A percentile compares a stretch with the other conserved stretches of the same genome.
These are phyloP conservation scores for Schizaphis graminum DNA, from an alignment of 2,888 invertebrate species.

Conservation along the genomic window DNA sequence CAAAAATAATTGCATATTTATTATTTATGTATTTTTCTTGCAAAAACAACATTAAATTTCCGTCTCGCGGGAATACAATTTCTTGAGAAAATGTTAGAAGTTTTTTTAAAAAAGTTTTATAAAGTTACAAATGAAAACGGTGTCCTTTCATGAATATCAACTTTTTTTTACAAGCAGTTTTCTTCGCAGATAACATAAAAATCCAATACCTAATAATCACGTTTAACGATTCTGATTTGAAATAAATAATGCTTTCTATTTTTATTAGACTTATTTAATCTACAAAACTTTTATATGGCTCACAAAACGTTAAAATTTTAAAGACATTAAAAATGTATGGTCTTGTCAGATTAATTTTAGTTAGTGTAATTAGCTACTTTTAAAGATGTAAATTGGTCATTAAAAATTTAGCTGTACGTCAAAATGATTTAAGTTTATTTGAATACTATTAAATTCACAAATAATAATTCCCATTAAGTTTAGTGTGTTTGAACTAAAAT, in stretches of 20 bases:
- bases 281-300: constrained; percentile 1
- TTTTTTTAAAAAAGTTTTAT: constrained; percentile 51
- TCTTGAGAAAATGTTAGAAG: constrained; percentile 28
- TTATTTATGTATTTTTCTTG: constrained; percentile 50
- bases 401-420: not conserved
- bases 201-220: constrained; percentile 37
- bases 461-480: not conserved
- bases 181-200: constrained; percentile 5
- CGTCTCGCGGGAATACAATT: constrained; percentile 32
- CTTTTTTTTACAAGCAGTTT: constrained; percentile 50
- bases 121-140: constrained; percentile 56
- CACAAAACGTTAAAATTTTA: constrained; percentile 22
- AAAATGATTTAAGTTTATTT: constrained; percentile 29
- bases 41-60: constrained; percentile 37
- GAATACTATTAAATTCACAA: not conserved
- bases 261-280: constrained; percentile 33
- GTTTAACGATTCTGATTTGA: constrained; percentile 44
- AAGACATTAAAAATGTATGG: constrained; percentile 13
- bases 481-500: not conserved
- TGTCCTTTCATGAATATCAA: constrained; percentile 23
- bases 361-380: not conserved
- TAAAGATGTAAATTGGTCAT: constrained; percentile 44
- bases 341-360: constrained; percentile 29
- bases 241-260: constrained; percentile 12
- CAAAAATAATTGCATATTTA: constrained; percentile 55